Percentiles rank a stretch among this genome's conserved stretches.
phyloP scores from a whole-genome alignment of 2,888 invertebrate genomes.

The Caenorhabditis zanzibari region DNA sequence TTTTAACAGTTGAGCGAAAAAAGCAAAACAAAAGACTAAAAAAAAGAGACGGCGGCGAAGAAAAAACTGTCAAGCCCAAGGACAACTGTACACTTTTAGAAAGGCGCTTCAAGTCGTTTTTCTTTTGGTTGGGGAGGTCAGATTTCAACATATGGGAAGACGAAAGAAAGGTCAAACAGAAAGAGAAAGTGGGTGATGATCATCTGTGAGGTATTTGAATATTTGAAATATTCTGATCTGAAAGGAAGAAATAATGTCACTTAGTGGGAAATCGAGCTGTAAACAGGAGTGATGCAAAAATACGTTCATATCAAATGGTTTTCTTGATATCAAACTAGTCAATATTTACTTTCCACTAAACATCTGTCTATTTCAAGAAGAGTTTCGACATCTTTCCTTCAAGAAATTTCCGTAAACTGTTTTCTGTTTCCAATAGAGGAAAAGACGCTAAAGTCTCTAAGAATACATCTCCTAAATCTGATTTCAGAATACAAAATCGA shows the following conservation, averaged over 20 bases:
- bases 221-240: neutral
- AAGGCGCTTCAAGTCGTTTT: neutral
- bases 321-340: neutral
- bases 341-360: constrained; percentile 5
- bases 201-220: neutral
- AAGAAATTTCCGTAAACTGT: neutral
- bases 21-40: constrained; percentile 33
- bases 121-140: constrained; percentile 42
- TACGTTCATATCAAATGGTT: neutral
- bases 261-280: no score
- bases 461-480: neutral
- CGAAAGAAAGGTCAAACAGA: constrained; percentile 32
- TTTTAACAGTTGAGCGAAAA: constrained; percentile 17
- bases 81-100: constrained; percentile 39
- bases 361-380: neutral
- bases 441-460: no score
- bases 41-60: constrained; percentile 13
- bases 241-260: neutral
- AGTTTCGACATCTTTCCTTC: neutral
- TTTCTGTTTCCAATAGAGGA: no score
- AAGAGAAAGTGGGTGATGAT: constrained; percentile 22
- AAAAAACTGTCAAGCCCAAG: constrained; percentile 34
- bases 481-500: neutral
- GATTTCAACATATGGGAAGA: constrained; percentile 18
- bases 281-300: neutral